These are phyloP conservation scores for Odobenus rosmarus DNA, from an alignment of 2,113 vertebrate genomes.

Conservation along the genomic window DNA sequence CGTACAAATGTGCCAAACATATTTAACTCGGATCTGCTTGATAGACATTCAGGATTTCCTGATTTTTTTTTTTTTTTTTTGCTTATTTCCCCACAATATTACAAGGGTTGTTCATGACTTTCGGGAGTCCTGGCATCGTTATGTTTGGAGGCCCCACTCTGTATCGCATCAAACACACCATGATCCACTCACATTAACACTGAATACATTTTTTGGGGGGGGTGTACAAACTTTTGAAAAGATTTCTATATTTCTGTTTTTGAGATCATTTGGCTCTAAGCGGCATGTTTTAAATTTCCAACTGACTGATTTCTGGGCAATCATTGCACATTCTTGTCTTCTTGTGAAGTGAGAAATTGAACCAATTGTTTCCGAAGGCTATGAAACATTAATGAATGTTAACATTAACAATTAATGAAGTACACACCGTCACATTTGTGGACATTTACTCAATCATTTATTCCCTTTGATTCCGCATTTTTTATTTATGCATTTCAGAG, in stretches of 20 bases:
- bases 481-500: neutral
- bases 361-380: neutral
- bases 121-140: neutral
- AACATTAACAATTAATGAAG: neutral
- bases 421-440: fast-evolving
- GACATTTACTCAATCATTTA: neutral
- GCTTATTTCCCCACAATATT: neutral
- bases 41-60: neutral
- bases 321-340: neutral
- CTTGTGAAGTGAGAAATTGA: neutral
- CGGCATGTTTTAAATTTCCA: neutral
- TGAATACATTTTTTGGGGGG: too few species aligned
- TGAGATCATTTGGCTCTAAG: neutral
- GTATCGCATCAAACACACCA: neutral
- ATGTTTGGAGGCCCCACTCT: neutral
- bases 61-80: neutral
- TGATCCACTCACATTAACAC: neutral
- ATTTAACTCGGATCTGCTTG: neutral
- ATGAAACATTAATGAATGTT: neutral
- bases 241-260: neutral
- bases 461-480: neutral
- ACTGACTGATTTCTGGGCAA: neutral
- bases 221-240: neutral
- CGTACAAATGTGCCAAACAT: fast-evolving
- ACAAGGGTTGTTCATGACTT: neutral